phyloP scores from a whole-genome alignment of 1,140 invertebrate species.

The Bombus soroeensis region DNA sequence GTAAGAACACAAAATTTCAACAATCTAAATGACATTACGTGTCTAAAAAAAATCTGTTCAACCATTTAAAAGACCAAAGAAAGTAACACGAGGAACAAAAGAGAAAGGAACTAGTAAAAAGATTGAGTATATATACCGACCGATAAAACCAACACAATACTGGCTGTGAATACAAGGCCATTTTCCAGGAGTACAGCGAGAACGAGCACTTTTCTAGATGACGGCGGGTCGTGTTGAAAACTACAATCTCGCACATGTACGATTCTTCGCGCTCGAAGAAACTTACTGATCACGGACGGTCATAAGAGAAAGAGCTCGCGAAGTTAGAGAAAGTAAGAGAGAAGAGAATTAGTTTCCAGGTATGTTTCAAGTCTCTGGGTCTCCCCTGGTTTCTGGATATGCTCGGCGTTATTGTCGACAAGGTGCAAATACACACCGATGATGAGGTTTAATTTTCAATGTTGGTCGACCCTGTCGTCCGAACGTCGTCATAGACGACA shows the following conservation, averaged over 20 bases:
- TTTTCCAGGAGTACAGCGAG: background rate
- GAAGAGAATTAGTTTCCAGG: slow-evolving; percentile 39
- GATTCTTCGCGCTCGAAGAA: slow-evolving; percentile 36
- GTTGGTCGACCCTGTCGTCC: slow-evolving; percentile 14
- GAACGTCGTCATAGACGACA: background rate
- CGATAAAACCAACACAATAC: slow-evolving; percentile 5
- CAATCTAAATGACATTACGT: background rate
- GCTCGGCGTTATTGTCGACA: slow-evolving; percentile 16
- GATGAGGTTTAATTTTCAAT: slow-evolving; percentile 58
- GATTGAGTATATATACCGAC: background rate
- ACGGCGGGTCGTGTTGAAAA: slow-evolving; percentile 17
- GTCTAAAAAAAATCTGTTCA: background rate
- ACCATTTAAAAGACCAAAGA: background rate
- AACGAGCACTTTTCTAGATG: slow-evolving; percentile 29
- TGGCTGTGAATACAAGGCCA: slow-evolving; percentile 6
- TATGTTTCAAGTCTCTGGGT: background rate
- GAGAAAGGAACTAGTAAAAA: background rate
- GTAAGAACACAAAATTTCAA: background rate
- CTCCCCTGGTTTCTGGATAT: slow-evolving; percentile 2
- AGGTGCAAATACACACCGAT: slow-evolving; percentile 19
- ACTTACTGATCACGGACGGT: slow-evolving; percentile 31
- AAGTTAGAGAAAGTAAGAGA: background rate
- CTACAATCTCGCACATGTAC: slow-evolving; percentile 34
- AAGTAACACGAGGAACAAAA: background rate
- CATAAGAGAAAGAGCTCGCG: background rate